These are phyloP conservation scores for Ophion ellenae DNA, from an alignment of 2,888 invertebrate species.

Conservation along the genomic window DNA sequence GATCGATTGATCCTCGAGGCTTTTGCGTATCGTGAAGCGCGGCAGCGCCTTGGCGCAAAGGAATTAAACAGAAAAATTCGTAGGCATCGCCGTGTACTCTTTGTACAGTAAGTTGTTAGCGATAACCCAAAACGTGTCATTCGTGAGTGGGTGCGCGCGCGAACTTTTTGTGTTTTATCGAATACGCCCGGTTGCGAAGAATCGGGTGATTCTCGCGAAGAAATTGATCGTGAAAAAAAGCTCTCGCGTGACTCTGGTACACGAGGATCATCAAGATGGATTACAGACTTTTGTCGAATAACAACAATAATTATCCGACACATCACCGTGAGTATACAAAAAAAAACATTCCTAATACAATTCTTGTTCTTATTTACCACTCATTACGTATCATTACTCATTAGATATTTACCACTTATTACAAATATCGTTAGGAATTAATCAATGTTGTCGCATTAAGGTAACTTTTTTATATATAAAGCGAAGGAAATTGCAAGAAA, in stretches of 20 bases:
- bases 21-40: neutral
- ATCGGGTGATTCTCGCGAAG: neutral
- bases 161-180: constrained; percentile 12
- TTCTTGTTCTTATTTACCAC: neutral
- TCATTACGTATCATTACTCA: neutral
- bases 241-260: constrained; percentile 39
- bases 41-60: neutral
- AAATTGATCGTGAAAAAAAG: constrained; percentile 24
- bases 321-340: constrained; percentile 76
- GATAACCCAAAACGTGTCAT: constrained; percentile 14
- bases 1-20: constrained; percentile 66
- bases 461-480: too few species aligned
- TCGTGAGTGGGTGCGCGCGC: constrained; percentile 44
- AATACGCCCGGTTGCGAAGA: neutral
- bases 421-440: neutral
- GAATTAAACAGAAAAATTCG: neutral
- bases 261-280: constrained; percentile 72
- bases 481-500: too few species aligned
- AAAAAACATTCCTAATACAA: constrained; percentile 24
- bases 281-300: constrained; percentile 75
- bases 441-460: too few species aligned
- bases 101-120: neutral
- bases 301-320: constrained; percentile 75
- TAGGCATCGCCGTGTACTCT: neutral
- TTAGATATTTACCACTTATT: too few species aligned